phyloP scores from a whole-genome alignment of 53 echinoderm and acorn worm genomes.

The Holothuria scabra region DNA sequence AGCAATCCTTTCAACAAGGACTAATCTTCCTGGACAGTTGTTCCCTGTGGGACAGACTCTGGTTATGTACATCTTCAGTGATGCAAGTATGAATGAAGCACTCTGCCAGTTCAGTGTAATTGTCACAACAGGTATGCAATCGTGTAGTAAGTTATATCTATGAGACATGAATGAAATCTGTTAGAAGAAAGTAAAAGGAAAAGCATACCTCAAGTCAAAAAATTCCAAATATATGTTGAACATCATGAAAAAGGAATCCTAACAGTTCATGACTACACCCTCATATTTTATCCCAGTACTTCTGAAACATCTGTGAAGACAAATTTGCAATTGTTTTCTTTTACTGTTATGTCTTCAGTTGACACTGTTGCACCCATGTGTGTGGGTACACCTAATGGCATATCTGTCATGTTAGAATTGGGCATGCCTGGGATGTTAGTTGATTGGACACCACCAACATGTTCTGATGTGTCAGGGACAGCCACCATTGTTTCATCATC shows the following conservation, averaged over 20 bases:
- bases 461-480: constrained; percentile 63
- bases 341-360: constrained; percentile 1
- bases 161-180: too few relatives aligned
- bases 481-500: constrained; percentile 41
- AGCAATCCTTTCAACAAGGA: constrained; percentile 21
- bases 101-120: constrained; percentile 44
- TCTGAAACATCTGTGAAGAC: too few relatives aligned
- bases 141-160: too few relatives aligned
- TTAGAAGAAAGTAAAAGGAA: too few relatives aligned
- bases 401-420: constrained; percentile 46
- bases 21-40: constrained; percentile 23
- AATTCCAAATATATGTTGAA: too few relatives aligned
- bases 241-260: too few relatives aligned
- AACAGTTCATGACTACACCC: too few relatives aligned
- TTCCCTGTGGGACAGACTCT: constrained; percentile 57
- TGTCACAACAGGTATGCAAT: constrained; percentile 7
- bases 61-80: constrained; percentile 60
- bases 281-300: too few relatives aligned
- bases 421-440: constrained; percentile 47
- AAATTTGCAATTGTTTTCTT: too few relatives aligned
- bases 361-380: constrained; percentile 25
- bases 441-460: constrained; percentile 61
- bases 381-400: neutral
- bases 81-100: constrained; percentile 33
- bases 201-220: too few relatives aligned